Conservation (phyloP, 64 coral and sea anemone species). For the Catalaphyllia jardinei region DNA sequence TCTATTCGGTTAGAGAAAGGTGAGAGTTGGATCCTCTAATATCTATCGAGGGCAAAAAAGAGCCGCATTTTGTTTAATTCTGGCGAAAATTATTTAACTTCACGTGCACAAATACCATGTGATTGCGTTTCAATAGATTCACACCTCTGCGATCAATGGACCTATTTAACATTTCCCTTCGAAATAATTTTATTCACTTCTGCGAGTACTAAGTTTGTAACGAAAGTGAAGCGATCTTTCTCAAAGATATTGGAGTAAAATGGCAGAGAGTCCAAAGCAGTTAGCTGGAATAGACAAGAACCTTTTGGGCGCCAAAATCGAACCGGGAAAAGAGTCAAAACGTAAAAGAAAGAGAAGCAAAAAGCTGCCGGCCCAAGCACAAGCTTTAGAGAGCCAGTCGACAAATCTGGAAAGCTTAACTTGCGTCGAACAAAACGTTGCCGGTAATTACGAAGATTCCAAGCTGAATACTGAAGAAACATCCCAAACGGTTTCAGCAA, state of each 20-base stretch:
- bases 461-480: neutral
- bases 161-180: constrained; percentile 37
- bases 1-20: neutral
- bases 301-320: neutral
- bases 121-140: neutral
- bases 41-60: neutral
- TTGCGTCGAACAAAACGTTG: neutral
- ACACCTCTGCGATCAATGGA: constrained; percentile 2
- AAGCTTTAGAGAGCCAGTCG: neutral
- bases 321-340: neutral
- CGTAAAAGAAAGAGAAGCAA: constrained; percentile 6
- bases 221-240: neutral
- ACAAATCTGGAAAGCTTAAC: constrained; percentile 17
- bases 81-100: neutral
- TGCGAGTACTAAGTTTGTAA: neutral
- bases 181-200: constrained; percentile 23
- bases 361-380: neutral
- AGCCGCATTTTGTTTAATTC: too few relatives aligned
- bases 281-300: neutral
- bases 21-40: too few relatives aligned
- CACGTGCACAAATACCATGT: constrained; percentile 27
- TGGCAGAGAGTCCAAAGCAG: constrained; percentile 24
- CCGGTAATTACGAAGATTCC: neutral
- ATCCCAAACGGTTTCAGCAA: neutral
- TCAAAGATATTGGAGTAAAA: neutral